Evolutionary conservation across 2,797 vertebrate species (phyloP), one percentile per base, ranked within the genome.

Genomic region (Linurgus olivaceus): DNA sequence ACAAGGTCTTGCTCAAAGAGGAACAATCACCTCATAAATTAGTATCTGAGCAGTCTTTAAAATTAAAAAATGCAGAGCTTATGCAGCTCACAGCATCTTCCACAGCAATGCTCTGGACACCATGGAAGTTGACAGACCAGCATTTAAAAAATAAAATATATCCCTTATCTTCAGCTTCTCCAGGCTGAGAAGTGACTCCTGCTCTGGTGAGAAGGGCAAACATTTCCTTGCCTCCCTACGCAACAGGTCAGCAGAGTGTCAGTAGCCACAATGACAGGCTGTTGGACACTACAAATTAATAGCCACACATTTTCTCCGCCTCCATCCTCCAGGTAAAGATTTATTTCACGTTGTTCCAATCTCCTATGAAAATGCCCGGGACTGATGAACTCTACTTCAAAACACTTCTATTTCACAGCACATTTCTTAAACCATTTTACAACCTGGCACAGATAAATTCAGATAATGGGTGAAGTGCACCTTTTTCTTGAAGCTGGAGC

Each of bases 1-100:
- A 78, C 62, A 80, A 88, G 9, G 23, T 59, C 81, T 86, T 78
- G 72, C 70, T 90, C 75, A 86, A 92, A 84, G 65, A 80, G 26
- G 47, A 87, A 80, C 48, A 89, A 92, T 65, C 75, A 52, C 72
- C 75, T 91, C 81, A 62, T 73, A 85, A 91, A 93, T 94, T 68
- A 81, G 25, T 11, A 83, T 70, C 78, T 93, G 62, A 52, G 79
- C 68, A 80, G 58, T 72, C 86, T 90, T 93, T 26, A 55, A 40
- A 83, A 77, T 24, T 24, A 79, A 90, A 92, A 91, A 87, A 12
- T 2, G 40, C 48, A 59, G 37, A 24, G 19, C 67, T 71, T 37
- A 48, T 1, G 1, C 61, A 68, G 61, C 40, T 74, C 9, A 5
- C 44, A 88, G 70, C 62, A 55, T 44, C 72, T 75, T 84, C 51